Conservation (phyloP, 2,888 invertebrate species). For the Tipula confusa region DNA sequence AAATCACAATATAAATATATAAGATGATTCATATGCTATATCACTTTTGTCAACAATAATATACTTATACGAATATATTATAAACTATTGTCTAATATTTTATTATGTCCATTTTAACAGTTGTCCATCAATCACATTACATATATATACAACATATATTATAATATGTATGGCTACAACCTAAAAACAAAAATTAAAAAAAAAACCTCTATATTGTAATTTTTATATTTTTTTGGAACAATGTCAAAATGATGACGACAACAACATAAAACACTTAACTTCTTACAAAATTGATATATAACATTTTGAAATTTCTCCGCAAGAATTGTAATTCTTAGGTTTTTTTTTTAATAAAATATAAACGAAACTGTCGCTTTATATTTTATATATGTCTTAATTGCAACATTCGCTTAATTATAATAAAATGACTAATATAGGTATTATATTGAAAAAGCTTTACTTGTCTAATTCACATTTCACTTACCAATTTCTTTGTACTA, state of each 20-base stretch:
- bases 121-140: conserved; percentile 17
- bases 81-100: conserved; percentile 8
- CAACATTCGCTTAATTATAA: neutral
- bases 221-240: neutral
- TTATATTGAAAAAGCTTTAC: too few relatives aligned
- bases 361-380: neutral
- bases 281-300: neutral
- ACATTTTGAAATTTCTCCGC: conserved; percentile 8
- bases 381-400: neutral
- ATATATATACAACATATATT: too few relatives aligned
- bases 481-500: too few relatives aligned
- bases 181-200: neutral
- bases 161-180: neutral
- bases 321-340: neutral
- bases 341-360: neutral
- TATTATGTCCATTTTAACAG: conserved; percentile 25
- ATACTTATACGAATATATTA: neutral
- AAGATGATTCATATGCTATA: neutral
- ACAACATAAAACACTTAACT: neutral
- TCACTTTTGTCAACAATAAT: neutral
- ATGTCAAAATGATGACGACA: neutral
- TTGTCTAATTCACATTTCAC: neutral
- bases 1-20: neutral
- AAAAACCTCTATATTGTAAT: neutral
- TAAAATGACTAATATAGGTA: neutral